Evolutionary conservation across 2,797 vertebrate species (phyloP), one percentile per base, ranked within the genome.

Genomic region (Poeciliopsis paucimaculata): DNA sequence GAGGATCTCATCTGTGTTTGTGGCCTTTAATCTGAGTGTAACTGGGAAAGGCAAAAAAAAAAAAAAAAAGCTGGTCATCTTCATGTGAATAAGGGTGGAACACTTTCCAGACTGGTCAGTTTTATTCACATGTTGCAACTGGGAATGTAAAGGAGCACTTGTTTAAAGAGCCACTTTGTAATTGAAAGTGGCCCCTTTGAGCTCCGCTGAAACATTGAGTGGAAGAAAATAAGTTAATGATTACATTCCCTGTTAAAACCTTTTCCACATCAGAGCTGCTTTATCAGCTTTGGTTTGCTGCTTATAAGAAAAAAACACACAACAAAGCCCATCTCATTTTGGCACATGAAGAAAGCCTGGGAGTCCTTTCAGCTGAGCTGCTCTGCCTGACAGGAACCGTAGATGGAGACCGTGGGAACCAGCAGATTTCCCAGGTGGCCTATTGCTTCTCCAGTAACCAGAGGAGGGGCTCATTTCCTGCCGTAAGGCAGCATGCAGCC

Each of bases 381-480:
- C 83, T 85, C 43, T 57, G 73, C 72, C 60, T 90, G 83, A 90
- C 90, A 85, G 82, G 82, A 85, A 75, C 13, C 77, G 78, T 81
- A 72, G 93, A 92, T 88, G 86, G 68, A 84, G 87, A 87, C 80
- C 86, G 91, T 94, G 94, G 92, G 93, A 95, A 95, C 83, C 76
- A 64, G 71, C 39, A 36, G 86, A 90, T 86, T 43, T 93, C 89
- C 91, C 88, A 86, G 80, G 91, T 82, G 87, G 90, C 87, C 81
- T 84, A 85, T 85, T 84, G 90, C 82, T 87, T 90, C 88, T 93
- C 91, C 72, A 81, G 82, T 91, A 84, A 91, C 82, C 87, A 83
- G 79, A 90, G 87, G 90, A 91, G 91, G 80, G 84, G 87, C 83
- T 91, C 72, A 81, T 90, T 94, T 94, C 93, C 92, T 92, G 82